These are phyloP conservation scores for Percopsis omiscomaycus DNA, from an alignment of 2,797 vertebrate genomes.

Conservation along the genomic window DNA sequence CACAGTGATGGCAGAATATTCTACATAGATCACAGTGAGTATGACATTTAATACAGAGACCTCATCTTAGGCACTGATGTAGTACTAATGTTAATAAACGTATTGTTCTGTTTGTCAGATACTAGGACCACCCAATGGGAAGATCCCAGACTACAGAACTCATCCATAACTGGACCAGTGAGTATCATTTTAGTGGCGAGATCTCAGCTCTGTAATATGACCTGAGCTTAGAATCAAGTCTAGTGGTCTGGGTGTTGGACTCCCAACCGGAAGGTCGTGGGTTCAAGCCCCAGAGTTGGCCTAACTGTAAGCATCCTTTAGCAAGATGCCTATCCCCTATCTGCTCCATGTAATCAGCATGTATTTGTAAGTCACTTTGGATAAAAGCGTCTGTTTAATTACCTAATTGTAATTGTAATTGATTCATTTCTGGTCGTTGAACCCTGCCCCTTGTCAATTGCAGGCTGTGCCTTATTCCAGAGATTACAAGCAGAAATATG, in stretches of 20 bases:
- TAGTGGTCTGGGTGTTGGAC: too few species aligned
- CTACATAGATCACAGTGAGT: constrained; percentile 96
- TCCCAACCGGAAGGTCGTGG: too few species aligned
- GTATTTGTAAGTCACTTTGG: too few species aligned
- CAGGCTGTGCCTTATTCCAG: constrained; percentile 98
- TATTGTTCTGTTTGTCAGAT: constrained; percentile 71
- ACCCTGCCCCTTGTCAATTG: constrained; percentile 27
- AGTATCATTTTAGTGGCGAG: constrained; percentile 37
- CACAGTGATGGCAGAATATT: constrained; percentile 92
- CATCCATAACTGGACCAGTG: constrained; percentile 92
- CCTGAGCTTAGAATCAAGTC: neutral
- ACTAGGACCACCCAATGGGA: constrained; percentile 97
- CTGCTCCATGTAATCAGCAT: too few species aligned
- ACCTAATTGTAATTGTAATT: too few species aligned
- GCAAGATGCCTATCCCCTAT: too few species aligned
- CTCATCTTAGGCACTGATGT: neutral
- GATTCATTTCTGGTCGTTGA: constrained; percentile 24
- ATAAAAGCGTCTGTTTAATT: too few species aligned
- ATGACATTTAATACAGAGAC: constrained; percentile 1
- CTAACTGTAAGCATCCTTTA: too few species aligned
- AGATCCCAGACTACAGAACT: constrained; percentile 91
- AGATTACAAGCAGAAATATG: constrained; percentile 98
- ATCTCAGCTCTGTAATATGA: constrained; percentile 14
- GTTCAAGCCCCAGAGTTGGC: too few species aligned
- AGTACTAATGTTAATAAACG: constrained; percentile 3